These are phyloP conservation scores for Ctenopoma multispine DNA, from an alignment of 2,797 vertebrate genomes.

Conservation along the genomic window DNA sequence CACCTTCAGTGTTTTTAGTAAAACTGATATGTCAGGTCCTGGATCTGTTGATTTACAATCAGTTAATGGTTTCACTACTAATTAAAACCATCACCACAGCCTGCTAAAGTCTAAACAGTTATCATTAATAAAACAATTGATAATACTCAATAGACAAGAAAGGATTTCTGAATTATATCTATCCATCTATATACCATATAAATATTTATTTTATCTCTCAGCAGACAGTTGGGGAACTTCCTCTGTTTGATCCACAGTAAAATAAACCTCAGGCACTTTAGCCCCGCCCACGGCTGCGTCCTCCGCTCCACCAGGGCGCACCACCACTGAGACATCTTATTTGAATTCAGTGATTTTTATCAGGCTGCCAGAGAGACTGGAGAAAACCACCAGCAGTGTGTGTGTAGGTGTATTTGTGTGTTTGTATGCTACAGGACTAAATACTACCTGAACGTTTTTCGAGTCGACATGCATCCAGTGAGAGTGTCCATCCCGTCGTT, in stretches of 20 bases:
- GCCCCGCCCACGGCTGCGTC: neutral
- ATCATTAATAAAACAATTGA: no score
- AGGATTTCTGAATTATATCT: no score
- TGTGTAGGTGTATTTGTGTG: neutral
- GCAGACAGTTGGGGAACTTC: no score
- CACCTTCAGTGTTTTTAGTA: neutral
- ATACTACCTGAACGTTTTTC: neutral
- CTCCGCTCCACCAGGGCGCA: conserved; percentile 70
- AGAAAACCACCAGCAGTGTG: conserved; percentile 51
- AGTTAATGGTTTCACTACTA: neutral
- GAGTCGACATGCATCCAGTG: conserved; percentile 78
- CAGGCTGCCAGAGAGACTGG: conserved; percentile 37
- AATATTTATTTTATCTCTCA: no score
- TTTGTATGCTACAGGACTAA: neutral
- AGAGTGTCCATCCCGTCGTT: conserved; percentile 95
- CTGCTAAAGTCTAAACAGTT: neutral
- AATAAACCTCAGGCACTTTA: neutral
- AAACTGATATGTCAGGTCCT: no score
- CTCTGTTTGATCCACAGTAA: neutral
- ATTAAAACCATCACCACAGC: neutral
- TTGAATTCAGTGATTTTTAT: conserved; percentile 57
- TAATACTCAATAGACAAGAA: no score
- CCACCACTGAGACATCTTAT: conserved; percentile 17
- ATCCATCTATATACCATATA: no score
- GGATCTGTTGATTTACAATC: neutral